Percentiles rank a stretch among this genome's conserved stretches.
Conservation (phyloP, 1,140 invertebrate species). For the Eumeta japonica region DNA sequence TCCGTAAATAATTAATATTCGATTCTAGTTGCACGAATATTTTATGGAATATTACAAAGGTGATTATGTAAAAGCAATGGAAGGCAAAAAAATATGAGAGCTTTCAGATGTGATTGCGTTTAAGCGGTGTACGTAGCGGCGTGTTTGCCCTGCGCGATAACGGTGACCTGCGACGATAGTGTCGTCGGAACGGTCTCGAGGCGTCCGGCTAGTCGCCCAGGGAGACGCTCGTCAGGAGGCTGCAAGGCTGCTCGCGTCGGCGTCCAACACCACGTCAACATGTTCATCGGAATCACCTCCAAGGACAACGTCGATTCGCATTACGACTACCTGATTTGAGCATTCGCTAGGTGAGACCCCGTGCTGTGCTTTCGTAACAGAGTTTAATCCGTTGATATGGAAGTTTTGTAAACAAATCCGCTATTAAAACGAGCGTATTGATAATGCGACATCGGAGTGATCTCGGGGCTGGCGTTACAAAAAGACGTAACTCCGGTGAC, state of each 20-base stretch:
- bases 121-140: too few relatives aligned
- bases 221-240: background rate
- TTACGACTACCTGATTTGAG: slow-evolving; percentile 53
- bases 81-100: too few relatives aligned
- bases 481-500: too few relatives aligned
- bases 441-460: background rate
- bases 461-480: too few relatives aligned
- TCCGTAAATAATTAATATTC: too few relatives aligned
- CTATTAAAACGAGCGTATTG: background rate
- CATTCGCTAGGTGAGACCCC: slow-evolving; percentile 25
- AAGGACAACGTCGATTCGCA: slow-evolving; percentile 48
- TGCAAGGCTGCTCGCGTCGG: slow-evolving; percentile 5
- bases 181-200: slow-evolving; percentile 21
- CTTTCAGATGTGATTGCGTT: too few relatives aligned
- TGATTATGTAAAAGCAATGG: too few relatives aligned
- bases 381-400: background rate
- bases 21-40: too few relatives aligned
- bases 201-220: too few relatives aligned
- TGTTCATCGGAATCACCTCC: slow-evolving; percentile 52
- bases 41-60: too few relatives aligned
- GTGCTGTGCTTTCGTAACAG: background rate
- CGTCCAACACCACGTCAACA: slow-evolving; percentile 26
- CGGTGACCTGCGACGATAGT: slow-evolving; percentile 34
- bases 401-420: background rate
- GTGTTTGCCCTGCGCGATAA: slow-evolving; percentile 20